These are phyloP conservation scores for Xenotilapia longispinis DNA, from an alignment of 2,113 vertebrate species.

Conservation along the genomic window DNA sequence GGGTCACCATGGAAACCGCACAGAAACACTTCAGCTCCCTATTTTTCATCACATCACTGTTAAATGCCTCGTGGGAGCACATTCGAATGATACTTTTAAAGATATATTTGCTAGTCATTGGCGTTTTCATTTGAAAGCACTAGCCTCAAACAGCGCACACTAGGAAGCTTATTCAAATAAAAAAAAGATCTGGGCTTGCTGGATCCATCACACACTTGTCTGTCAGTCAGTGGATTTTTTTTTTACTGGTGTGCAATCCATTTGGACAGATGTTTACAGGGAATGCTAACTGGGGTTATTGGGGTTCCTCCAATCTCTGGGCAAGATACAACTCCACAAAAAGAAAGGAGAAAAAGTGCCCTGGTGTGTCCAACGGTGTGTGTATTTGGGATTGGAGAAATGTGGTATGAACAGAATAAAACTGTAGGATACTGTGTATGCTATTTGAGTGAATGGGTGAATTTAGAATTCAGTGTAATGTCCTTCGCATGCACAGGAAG, in stretches of 20 bases:
- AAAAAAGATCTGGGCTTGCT: background rate
- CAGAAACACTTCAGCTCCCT: background rate
- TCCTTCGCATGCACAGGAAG: background rate
- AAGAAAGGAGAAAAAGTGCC: background rate
- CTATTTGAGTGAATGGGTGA: background rate
- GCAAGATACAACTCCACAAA: fast-evolving
- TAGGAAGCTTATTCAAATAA: background rate
- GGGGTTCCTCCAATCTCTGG: background rate
- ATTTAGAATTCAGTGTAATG: background rate
- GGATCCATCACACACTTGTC: background rate
- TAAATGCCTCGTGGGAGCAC: constrained; percentile 7
- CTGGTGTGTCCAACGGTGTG: background rate
- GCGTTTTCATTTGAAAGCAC: background rate
- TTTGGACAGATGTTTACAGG: background rate
- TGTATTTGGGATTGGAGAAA: background rate
- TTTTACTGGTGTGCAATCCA: background rate
- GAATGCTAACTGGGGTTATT: background rate
- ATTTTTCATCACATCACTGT: background rate
- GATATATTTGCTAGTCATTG: background rate
- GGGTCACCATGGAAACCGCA: constrained; percentile 3
- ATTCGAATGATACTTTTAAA: background rate
- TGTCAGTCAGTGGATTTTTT: background rate
- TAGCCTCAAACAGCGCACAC: background rate
- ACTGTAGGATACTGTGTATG: background rate
- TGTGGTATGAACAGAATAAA: background rate